phyloP scores from a whole-genome alignment of 1,140 invertebrate species.

The Armadillidium nasatum region DNA sequence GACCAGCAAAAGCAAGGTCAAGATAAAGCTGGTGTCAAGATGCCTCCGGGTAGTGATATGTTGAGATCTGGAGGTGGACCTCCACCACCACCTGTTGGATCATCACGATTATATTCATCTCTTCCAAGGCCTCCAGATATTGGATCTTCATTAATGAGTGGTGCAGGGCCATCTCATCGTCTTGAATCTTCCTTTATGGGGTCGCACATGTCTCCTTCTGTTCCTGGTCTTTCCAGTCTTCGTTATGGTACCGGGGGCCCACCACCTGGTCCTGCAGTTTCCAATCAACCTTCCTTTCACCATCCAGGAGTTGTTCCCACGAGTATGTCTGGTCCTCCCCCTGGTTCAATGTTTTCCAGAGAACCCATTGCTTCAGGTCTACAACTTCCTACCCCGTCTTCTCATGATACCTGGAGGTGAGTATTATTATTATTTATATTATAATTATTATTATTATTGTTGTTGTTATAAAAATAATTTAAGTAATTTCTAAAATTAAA shows the following conservation, averaged over 20 bases:
- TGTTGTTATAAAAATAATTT: too few species aligned
- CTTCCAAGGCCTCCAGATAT: constrained; percentile 39
- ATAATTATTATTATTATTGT: not conserved
- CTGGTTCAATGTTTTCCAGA: constrained; percentile 44
- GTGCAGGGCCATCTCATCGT: constrained; percentile 36
- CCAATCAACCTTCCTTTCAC: constrained; percentile 32
- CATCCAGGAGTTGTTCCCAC: constrained; percentile 40
- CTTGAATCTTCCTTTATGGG: constrained; percentile 35
- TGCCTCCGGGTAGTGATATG: constrained; percentile 46
- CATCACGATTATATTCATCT: constrained; percentile 37
- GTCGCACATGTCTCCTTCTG: constrained; percentile 38
- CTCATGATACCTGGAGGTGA: constrained; percentile 42
- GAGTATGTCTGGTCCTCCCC: constrained; percentile 40
- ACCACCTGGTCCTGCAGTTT: constrained; percentile 21
- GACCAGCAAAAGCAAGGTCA: constrained; percentile 75
- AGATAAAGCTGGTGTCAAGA: constrained; percentile 54
- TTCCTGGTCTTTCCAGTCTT: constrained; percentile 38
- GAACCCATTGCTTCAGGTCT: constrained; percentile 37
- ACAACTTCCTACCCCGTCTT: constrained; percentile 36
- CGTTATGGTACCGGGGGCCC: constrained; percentile 33
- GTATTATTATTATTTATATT: not conserved
- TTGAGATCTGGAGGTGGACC: constrained; percentile 34
- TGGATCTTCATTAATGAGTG: constrained; percentile 33
- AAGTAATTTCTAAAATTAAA: too few species aligned
- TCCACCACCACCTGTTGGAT: not conserved